Evolutionary conservation across 2,797 vertebrate genomes (phyloP).

Genomic region (Pantherophis alleghaniensis): DNA sequence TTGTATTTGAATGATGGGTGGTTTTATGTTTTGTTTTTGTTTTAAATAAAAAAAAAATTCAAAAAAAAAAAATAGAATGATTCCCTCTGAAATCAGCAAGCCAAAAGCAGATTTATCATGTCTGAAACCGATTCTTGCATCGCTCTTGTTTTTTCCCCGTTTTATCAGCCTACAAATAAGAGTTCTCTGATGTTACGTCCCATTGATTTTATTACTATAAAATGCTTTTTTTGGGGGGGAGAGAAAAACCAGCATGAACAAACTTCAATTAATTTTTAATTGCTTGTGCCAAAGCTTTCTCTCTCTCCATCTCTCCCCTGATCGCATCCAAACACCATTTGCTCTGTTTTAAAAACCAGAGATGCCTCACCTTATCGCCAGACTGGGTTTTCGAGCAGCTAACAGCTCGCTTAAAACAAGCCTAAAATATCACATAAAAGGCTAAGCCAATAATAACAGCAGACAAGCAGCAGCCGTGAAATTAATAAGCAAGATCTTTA

Average conservation of each 20-base stretch:
- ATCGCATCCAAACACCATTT: background rate
- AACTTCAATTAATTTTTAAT: background rate
- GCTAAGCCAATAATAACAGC: background rate
- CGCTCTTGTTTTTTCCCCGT: background rate
- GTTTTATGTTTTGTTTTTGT: no score
- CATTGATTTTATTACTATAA: background rate
- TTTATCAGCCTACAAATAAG: background rate
- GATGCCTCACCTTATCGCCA: background rate
- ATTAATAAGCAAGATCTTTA: background rate
- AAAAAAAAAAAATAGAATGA: background rate
- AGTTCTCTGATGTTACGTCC: background rate
- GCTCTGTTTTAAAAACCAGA: background rate
- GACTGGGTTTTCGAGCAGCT: background rate
- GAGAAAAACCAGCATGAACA: background rate
- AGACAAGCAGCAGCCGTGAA: background rate
- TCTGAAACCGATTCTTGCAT: background rate
- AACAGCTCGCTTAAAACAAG: background rate
- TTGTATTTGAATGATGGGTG: no score
- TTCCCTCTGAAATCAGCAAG: background rate
- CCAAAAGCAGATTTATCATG: background rate
- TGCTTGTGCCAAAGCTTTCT: background rate
- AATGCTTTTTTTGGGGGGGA: background rate
- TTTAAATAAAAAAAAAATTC: no score
- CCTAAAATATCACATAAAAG: background rate
- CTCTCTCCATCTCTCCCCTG: background rate